Percentiles rank a stretch among this genome's conserved stretches.
phyloP scores from a whole-genome alignment of 2,797 vertebrate genomes.

The Bovichtus diacanthus region DNA sequence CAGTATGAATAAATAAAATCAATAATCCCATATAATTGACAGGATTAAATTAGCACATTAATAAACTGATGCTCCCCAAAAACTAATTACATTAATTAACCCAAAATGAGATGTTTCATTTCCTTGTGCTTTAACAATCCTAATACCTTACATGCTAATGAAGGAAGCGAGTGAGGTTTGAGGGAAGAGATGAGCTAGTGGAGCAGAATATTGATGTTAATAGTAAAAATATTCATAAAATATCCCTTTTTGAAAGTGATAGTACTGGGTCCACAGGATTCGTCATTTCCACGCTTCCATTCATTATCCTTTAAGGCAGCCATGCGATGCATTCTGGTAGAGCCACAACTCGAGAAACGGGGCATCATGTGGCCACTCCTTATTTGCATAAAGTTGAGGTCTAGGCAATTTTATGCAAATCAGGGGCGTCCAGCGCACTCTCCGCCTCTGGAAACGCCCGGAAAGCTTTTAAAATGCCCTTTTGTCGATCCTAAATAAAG shows the following conservation, averaged over 20 bases:
- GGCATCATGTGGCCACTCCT: too few species aligned
- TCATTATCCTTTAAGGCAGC: too few species aligned
- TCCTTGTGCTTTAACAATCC: constrained; percentile 19
- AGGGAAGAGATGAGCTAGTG: constrained; percentile 7
- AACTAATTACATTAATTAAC: constrained; percentile 60
- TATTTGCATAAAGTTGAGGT: too few species aligned
- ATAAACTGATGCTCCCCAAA: constrained; percentile 55
- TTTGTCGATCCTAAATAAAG: too few species aligned
- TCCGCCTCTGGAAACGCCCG: too few species aligned
- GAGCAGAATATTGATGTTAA: constrained; percentile 27
- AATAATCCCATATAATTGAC: constrained; percentile 31
- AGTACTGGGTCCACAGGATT: too few species aligned
- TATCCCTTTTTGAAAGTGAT: neutral
- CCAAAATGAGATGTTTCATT: constrained; percentile 55
- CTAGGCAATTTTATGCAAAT: too few species aligned
- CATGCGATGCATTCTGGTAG: too few species aligned
- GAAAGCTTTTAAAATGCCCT: too few species aligned
- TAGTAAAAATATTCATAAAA: neutral
- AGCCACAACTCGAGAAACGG: too few species aligned
- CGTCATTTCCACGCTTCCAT: too few species aligned
- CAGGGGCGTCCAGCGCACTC: too few species aligned
- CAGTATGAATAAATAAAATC: neutral
- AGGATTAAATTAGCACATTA: constrained; percentile 61
- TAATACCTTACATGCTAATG: constrained; percentile 25
- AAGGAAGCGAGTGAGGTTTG: constrained; percentile 3